These are phyloP conservation scores for Carpatolechia fugitivella DNA, from an alignment of 2,888 invertebrate species.

Conservation along the genomic window DNA sequence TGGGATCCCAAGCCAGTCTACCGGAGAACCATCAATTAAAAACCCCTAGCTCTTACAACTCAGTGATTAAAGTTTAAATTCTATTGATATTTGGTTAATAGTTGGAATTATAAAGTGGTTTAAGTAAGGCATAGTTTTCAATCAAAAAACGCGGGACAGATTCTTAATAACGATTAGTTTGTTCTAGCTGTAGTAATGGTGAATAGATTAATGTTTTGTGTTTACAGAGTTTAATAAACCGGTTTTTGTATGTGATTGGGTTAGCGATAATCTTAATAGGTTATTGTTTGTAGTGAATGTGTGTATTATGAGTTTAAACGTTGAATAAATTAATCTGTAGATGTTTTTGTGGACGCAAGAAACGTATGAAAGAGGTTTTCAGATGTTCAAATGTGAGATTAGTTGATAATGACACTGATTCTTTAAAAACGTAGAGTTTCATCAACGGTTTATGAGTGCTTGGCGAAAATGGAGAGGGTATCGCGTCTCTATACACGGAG, in stretches of 20 bases:
- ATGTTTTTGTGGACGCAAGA: too few species aligned
- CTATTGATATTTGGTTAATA: not conserved
- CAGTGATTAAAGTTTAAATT: constrained; percentile 17
- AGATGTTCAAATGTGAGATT: too few species aligned
- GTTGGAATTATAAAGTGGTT: constrained; percentile 17
- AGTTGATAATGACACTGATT: too few species aligned
- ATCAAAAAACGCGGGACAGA: constrained; percentile 51
- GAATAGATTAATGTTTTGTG: constrained; percentile 8
- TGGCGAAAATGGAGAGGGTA: too few species aligned
- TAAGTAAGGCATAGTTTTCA: constrained; percentile 34
- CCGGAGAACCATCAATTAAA: not conserved
- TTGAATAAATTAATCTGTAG: not conserved
- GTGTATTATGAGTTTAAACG: not conserved
- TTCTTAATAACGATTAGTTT: constrained; percentile 41
- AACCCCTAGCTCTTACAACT: not conserved
- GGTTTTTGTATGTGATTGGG: not conserved
- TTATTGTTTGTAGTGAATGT: not conserved
- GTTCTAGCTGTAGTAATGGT: constrained; percentile 24
- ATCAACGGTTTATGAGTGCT: too few species aligned
- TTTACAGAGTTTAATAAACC: not conserved
- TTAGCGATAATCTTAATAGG: not conserved
- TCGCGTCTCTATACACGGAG: too few species aligned
- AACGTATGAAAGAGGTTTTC: too few species aligned
- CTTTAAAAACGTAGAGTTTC: too few species aligned
- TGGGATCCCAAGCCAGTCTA: constrained; percentile 30